Conservation (phyloP, 2,113 vertebrate genomes). For the Centropristis striata region DNA sequence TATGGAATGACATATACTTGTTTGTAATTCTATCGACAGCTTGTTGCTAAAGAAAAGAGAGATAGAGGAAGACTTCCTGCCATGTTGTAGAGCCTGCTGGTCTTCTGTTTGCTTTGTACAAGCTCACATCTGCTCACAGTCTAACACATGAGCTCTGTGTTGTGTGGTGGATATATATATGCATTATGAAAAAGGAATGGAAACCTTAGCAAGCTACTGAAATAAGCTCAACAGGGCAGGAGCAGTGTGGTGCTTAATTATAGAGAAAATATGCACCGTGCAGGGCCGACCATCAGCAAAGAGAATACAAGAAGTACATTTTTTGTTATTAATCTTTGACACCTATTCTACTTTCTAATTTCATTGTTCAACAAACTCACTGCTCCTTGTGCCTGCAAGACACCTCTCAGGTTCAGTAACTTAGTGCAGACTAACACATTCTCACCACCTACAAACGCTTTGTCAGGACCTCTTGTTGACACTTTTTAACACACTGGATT, state of each 20-base stretch:
- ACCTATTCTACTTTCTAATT: background rate
- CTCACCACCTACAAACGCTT: no score
- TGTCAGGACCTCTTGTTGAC: no score
- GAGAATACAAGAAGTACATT: background rate
- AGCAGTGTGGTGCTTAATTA: constrained; percentile 9
- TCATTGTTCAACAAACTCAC: constrained; percentile 1
- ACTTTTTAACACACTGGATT: no score
- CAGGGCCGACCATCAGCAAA: background rate
- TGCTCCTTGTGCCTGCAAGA: background rate
- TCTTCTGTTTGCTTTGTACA: constrained; percentile 27
- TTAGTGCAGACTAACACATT: no score
- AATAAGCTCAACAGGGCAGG: background rate
- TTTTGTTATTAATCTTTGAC: background rate
- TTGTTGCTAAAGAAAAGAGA: background rate
- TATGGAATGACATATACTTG: background rate
- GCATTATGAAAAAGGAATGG: background rate
- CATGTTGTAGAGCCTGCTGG: background rate
- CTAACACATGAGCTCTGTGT: constrained; percentile 10
- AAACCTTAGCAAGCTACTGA: background rate
- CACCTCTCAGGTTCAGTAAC: background rate
- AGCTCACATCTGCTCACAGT: constrained; percentile 1
- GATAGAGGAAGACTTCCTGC: background rate
- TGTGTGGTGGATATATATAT: constrained; percentile 1
- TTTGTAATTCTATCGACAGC: background rate
- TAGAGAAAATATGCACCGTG: background rate